Evolutionary conservation across 2,888 invertebrate species (phyloP).

Genomic region (Dynastes grantii): DNA sequence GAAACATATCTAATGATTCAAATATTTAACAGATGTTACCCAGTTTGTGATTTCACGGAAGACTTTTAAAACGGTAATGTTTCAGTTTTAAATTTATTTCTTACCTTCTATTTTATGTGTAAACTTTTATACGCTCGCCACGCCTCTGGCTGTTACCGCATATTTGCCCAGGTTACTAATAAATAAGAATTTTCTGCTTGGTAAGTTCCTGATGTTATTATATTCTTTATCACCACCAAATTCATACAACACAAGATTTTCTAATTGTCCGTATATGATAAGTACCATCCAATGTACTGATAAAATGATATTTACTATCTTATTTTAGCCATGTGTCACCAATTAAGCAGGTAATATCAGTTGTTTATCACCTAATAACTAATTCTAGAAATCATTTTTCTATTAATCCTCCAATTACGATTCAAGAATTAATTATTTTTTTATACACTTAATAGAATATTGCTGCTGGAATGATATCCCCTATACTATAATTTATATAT

Average conservation of each 20-base stretch:
- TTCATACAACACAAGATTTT: neutral
- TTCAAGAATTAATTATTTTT: slow-evolving; percentile 1
- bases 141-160: too few relatives aligned
- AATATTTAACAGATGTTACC: too few relatives aligned
- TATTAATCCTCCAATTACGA: slow-evolving; percentile 28
- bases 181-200: too few relatives aligned
- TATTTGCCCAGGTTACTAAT: too few relatives aligned
- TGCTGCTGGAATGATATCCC: neutral
- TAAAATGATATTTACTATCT: neutral
- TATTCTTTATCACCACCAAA: too few relatives aligned
- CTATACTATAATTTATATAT: neutral
- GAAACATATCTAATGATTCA: too few relatives aligned
- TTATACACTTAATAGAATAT: neutral
- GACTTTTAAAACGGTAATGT: too few relatives aligned
- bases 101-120: too few relatives aligned
- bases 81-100: too few relatives aligned
- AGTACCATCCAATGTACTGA: neutral
- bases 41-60: too few relatives aligned
- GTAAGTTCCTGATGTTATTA: too few relatives aligned
- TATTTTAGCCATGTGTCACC: neutral
- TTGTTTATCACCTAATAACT: slow-evolving; percentile 33
- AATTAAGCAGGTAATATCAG: slow-evolving; percentile 24
- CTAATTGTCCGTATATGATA: neutral
- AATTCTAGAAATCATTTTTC: slow-evolving; percentile 29
- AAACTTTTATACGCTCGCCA: too few relatives aligned